Base-by-base conservation (phyloP, 2,888 invertebrate genomes). In the Aromia moschata region DNA sequence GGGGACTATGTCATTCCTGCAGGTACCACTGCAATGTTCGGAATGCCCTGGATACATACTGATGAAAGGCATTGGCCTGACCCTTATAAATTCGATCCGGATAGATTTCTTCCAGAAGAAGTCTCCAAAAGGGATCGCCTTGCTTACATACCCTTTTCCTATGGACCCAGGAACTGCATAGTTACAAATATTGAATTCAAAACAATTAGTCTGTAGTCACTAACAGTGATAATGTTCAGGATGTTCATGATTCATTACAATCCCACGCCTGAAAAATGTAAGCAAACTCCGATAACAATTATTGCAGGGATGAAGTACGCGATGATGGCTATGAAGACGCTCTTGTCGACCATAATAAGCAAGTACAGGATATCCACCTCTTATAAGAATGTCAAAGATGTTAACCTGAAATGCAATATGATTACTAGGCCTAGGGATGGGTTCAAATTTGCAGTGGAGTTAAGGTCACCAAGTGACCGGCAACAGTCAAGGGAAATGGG, bases 31-130 rank as follows among this genome's bases (percentile, higher is more conserved):
- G 62, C 69, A 1, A 65, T 67, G 20, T 60, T 72, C 36, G 68
- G 68, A 16, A 66, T 69, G 20, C 44, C 69, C 10, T 57, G 58
- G 18, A 40, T 62, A 1, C 72, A 74, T 76, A 55, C 77, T 81
- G 83, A 85, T 37, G 80, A 83, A 58, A 74, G 76, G 56, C 78
- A 83, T 53, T 88, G 85, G 83, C 85, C 84, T 0, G 83, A 87
- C 59, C 86, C 85, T 0, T 81, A 84, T 44, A 74, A 72, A 47
- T 88, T 87, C 74, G 79, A 84, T 62, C 88, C 88, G 0, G 86
- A 87, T 67, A 74, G 87, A 54, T 88, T 88, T 71, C 71, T 84
- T 18, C 83, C 85, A 0, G 85, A 87, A 68, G 79, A 81, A 65
- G 77, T 74, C 12, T 72, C 73, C 1, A 70, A 77, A 46, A 67